phyloP scores from a whole-genome alignment of 2,113 vertebrate genomes.

The Scatophagus argus region DNA sequence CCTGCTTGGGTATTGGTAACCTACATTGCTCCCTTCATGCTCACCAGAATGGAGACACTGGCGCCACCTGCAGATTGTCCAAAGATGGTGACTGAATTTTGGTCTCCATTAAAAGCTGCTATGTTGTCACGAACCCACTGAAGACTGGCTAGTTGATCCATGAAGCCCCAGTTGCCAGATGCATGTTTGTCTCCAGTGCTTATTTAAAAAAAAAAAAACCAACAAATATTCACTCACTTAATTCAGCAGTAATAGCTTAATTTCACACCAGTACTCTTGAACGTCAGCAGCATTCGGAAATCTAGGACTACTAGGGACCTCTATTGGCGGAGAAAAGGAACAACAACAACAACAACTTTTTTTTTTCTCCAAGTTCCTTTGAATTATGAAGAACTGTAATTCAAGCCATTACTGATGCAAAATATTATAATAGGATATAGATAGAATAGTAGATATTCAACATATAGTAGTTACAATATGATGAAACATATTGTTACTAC shows the following conservation, averaged over 20 bases:
- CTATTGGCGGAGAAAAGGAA: conserved; percentile 17
- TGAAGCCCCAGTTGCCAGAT: conserved; percentile 79
- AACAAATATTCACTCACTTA: background rate
- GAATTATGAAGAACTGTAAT: background rate
- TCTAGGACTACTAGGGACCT: background rate
- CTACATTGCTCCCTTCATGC: background rate
- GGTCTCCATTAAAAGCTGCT: background rate
- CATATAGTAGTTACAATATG: too few relatives aligned
- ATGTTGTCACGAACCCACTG: conserved; percentile 73
- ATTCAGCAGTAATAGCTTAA: background rate
- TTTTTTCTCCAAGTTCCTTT: background rate
- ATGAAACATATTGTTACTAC: background rate
- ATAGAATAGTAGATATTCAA: too few relatives aligned
- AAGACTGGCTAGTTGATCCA: conserved; percentile 80
- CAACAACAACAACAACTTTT: background rate
- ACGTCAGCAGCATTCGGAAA: background rate
- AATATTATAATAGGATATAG: background rate
- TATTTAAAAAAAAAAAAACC: conserved; percentile 5
- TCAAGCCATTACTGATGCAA: background rate
- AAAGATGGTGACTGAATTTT: conserved; percentile 78
- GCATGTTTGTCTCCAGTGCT: conserved; percentile 79
- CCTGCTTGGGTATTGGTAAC: background rate
- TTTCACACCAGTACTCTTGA: background rate
- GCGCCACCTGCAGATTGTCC: conserved; percentile 71
- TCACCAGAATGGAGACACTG: conserved; percentile 70